Evolutionary conservation across 2,113 vertebrate genomes (phyloP).

Genomic region (Polypterus senegalus): DNA sequence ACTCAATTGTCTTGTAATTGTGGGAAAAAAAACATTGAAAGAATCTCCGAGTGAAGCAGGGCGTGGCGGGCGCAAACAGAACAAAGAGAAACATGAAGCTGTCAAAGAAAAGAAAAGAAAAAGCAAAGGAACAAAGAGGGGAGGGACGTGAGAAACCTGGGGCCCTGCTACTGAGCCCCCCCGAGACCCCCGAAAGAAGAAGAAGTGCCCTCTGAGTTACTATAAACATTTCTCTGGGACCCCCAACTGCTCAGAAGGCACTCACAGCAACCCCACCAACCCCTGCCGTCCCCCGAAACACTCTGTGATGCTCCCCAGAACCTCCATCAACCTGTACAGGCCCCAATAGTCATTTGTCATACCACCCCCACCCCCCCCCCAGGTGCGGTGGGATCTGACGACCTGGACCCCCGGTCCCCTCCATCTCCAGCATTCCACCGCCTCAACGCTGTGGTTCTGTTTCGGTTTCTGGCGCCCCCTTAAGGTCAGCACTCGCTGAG

Average conservation of each 20-base stretch:
- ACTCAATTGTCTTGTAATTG: slow-evolving; percentile 99
- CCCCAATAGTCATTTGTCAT: slow-evolving; percentile 8
- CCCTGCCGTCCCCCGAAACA: too few species aligned
- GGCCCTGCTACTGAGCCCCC: slow-evolving; percentile 7
- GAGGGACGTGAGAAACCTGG: slow-evolving; percentile 16
- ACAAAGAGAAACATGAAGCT: slow-evolving; percentile 91
- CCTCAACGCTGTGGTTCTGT: slow-evolving; percentile 6
- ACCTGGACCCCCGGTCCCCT: slow-evolving; percentile 19
- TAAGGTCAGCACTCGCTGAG: too few species aligned
- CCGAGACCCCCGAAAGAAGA: slow-evolving; percentile 6
- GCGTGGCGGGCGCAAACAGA: slow-evolving; percentile 45
- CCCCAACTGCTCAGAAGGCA: too few species aligned
- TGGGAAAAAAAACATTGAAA: slow-evolving; percentile 77
- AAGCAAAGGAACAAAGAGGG: slow-evolving; percentile 37
- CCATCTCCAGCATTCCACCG: slow-evolving; percentile 15
- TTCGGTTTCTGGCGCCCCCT: too few species aligned
- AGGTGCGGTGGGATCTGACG: not conserved
- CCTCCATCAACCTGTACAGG: not conserved
- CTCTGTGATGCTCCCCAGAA: too few species aligned
- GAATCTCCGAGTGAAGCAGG: slow-evolving; percentile 72
- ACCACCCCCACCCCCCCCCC: slow-evolving; percentile 14
- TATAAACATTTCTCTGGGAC: not conserved
- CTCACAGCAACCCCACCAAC: too few species aligned
- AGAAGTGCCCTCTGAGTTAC: not conserved
- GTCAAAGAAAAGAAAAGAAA: slow-evolving; percentile 68